Evolutionary conservation across 2,113 vertebrate species (phyloP).

Genomic region (Verasper variegatus): DNA sequence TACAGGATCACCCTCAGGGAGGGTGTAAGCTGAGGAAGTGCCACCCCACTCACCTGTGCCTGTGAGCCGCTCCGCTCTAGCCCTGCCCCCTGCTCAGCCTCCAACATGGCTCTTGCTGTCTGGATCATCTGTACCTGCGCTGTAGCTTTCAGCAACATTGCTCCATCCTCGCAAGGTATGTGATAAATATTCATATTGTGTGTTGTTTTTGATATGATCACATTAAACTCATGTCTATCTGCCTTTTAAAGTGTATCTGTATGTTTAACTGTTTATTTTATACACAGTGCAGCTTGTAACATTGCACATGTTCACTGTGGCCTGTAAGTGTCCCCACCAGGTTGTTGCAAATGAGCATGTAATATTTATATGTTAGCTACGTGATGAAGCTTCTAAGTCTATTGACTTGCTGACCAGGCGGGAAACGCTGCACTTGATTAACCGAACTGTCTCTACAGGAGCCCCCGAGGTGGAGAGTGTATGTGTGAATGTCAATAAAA

Average conservation of each 20-base stretch:
- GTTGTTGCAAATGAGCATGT: constrained; percentile 71
- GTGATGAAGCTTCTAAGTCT: constrained; percentile 64
- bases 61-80: constrained; percentile 45
- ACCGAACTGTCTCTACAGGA: constrained; percentile 47
- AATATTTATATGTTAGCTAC: constrained; percentile 67
- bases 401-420: constrained; percentile 72
- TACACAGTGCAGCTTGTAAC: constrained; percentile 21
- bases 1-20: constrained; percentile 69
- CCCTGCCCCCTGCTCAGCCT: constrained; percentile 41
- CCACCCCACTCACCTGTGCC: constrained; percentile 64
- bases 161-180: constrained; percentile 81
- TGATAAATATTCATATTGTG: not conserved
- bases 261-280: not conserved
- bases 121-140: constrained; percentile 77
- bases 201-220: not conserved
- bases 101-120: constrained; percentile 79
- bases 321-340: constrained; percentile 39
- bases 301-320: constrained; percentile 24
- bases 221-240: not conserved
- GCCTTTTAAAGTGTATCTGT: not conserved
- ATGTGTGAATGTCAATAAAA: constrained; percentile 75
- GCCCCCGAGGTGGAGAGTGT: constrained; percentile 27
- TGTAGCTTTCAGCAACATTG: constrained; percentile 73
- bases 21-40: constrained; percentile 74
- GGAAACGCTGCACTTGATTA: constrained; percentile 69